Base-by-base conservation (phyloP, 2,797 vertebrate species). In the Lithobates sylvaticus region DNA sequence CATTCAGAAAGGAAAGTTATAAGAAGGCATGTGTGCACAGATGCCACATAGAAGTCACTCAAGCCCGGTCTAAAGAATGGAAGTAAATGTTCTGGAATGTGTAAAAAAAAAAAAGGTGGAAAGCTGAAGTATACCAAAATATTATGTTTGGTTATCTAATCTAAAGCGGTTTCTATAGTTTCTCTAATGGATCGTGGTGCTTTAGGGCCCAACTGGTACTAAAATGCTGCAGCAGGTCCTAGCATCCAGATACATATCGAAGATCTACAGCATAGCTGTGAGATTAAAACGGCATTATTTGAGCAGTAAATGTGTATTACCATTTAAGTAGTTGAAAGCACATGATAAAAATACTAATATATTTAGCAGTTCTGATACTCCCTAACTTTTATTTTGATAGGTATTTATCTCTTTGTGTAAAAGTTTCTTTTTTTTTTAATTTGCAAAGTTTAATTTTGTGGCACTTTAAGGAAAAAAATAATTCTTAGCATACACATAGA, bases 31-130 rank as follows among this genome's bases (percentile, higher is more conserved):
- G 15, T 42, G 72, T 47, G 5, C 47, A 50, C 26, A 23, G 23
- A 70, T 54, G 39, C 10, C 47, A 26, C 27, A 70, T 42, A 81
- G 0, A 85, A 15, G 86, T 84, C 39, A 44, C 65, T 15, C 84
- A 85, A 65, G 61, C 88, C 69, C 88, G 90, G 89, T 76, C 90
- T 91, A 88, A 86, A 86, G 36, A 26, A 6, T 69, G 86, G 15
- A 88, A 34, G 42, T 18, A 21, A 36, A 18, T 68, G 23, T n/a
- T 68, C n/a, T 79, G 61, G 85, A 86, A 39, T 12, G 34, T 78
- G 0, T 13, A 21, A 3, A 44, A 3, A 32, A 32, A 32, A 32
- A 32, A 32, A 26, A n/a, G 3, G 7, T 26, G 23, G 15, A 39
- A 44, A 34, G 27, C 29, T 2, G 26, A 61, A 42, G 5, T 21